Evolutionary conservation across 2,888 invertebrate genomes (phyloP).

Genomic region (Cryptocheilus praepositus): DNA sequence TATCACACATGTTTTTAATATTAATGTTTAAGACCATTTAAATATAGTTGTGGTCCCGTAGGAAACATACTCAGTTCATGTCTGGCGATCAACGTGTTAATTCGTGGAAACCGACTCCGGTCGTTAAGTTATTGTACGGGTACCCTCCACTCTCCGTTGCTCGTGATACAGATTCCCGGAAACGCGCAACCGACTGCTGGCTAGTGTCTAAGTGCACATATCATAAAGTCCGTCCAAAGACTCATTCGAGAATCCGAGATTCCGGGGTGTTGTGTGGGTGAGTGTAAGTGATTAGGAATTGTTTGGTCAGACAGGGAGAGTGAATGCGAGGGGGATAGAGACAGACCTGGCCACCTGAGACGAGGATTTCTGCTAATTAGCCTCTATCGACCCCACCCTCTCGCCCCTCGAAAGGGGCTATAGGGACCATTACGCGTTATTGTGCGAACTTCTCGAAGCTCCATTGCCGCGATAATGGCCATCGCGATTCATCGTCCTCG

Average conservation of each 20-base stretch:
- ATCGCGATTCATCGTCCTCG: constrained; percentile 25
- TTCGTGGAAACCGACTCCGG: no score
- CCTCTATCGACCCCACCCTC: constrained; percentile 37
- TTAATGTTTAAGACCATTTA: no score
- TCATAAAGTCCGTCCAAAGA: constrained; percentile 17
- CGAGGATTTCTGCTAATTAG: constrained; percentile 49
- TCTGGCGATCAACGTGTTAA: no score
- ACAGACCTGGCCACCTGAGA: constrained; percentile 35
- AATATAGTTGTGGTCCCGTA: no score
- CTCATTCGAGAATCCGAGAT: constrained; percentile 1
- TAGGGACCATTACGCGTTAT: constrained; percentile 44
- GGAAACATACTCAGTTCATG: no score
- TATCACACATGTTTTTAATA: no score
- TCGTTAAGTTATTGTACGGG: neutral
- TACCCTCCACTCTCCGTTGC: neutral
- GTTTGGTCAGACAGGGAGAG: neutral
- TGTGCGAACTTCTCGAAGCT: constrained; percentile 42
- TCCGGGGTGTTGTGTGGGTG: neutral
- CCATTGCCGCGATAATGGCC: constrained; percentile 41
- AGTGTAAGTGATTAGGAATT: constrained; percentile 42
- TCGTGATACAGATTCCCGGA: neutral
- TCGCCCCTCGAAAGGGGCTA: constrained; percentile 19
- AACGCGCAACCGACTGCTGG: neutral
- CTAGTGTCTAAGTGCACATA: neutral
- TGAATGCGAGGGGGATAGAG: neutral